phyloP scores from a whole-genome alignment of 1,140 invertebrate genomes.

The Stegodyphus dumicola region DNA sequence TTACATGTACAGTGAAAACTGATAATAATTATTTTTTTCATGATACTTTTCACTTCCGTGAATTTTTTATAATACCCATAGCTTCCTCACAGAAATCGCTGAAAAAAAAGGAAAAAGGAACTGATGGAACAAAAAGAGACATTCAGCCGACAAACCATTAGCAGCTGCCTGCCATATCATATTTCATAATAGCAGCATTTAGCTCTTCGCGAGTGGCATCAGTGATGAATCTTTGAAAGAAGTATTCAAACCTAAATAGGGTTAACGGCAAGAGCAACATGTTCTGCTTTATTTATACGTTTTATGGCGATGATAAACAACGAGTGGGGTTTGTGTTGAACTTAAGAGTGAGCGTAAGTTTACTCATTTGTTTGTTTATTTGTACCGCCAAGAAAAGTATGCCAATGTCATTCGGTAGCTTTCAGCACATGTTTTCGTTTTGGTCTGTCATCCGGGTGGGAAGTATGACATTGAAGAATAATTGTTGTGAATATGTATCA shows the following conservation, averaged over 20 bases:
- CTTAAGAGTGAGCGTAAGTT: slow-evolving; percentile 4
- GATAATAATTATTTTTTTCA: no score
- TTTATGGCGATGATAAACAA: slow-evolving; percentile 13
- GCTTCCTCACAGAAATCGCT: no score
- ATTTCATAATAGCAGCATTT: no score
- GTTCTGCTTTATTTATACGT: slow-evolving; percentile 25
- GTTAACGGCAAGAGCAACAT: neutral
- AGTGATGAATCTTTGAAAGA: neutral
- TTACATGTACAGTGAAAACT: no score
- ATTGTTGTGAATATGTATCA: slow-evolving; percentile 5
- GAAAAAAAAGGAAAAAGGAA: no score
- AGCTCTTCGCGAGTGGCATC: neutral
- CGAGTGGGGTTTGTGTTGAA: slow-evolving; percentile 2
- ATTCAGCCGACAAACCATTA: no score
- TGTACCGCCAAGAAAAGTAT: slow-evolving; percentile 24
- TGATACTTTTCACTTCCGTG: no score
- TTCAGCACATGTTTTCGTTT: slow-evolving; percentile 29
- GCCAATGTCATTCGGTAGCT: slow-evolving; percentile 31
- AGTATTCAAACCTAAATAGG: neutral
- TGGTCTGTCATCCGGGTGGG: slow-evolving; percentile 27
- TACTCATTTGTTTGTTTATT: slow-evolving; percentile 25
- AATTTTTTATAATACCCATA: no score
- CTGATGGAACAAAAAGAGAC: no score
- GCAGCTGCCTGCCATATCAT: no score
- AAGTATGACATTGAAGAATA: slow-evolving; percentile 41